These are phyloP conservation scores for Ectropis grisescens DNA, from an alignment of 1,140 invertebrate species.

Conservation along the genomic window DNA sequence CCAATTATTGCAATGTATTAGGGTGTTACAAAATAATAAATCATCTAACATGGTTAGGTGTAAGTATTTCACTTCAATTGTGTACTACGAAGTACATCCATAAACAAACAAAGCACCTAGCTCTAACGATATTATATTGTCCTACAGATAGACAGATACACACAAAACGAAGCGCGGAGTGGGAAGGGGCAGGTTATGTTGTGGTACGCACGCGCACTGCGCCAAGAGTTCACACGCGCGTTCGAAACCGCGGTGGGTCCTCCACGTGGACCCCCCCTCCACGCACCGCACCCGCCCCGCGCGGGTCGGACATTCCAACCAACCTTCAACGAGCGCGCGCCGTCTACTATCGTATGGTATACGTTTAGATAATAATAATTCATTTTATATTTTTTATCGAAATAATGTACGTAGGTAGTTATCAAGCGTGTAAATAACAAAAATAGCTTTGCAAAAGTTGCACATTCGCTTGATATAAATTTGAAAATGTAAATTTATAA, in stretches of 20 bases:
- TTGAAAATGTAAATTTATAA: too few relatives aligned
- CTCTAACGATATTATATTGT: conserved; percentile 31
- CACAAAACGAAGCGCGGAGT: conserved; percentile 21
- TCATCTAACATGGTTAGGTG: too few relatives aligned
- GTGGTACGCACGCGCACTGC: conserved; percentile 54
- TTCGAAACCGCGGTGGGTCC: conserved; percentile 47
- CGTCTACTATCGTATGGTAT: conserved; percentile 27
- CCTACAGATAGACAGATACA: conserved; percentile 41
- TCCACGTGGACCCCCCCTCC: conserved; percentile 34
- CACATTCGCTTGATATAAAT: too few relatives aligned
- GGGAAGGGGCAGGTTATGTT: conserved; percentile 16
- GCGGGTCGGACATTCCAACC: conserved; percentile 17
- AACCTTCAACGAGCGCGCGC: conserved; percentile 40
- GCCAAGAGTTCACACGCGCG: conserved; percentile 48
- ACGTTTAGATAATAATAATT: not conserved
- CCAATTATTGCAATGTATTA: too few relatives aligned
- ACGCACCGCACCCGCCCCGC: conserved; percentile 19
- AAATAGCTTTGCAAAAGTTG: too few relatives aligned
- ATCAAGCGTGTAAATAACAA: too few relatives aligned
- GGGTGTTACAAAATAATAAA: too few relatives aligned
- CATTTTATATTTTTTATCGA: too few relatives aligned
- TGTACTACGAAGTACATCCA: too few relatives aligned
- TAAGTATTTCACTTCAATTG: too few relatives aligned
- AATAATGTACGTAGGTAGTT: too few relatives aligned
- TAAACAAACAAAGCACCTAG: conserved; percentile 13